A percentile compares a stretch with the other conserved stretches of the same genome.
Conservation (phyloP, 2,113 vertebrate genomes). For the Pelvicachromis taeniatus region DNA sequence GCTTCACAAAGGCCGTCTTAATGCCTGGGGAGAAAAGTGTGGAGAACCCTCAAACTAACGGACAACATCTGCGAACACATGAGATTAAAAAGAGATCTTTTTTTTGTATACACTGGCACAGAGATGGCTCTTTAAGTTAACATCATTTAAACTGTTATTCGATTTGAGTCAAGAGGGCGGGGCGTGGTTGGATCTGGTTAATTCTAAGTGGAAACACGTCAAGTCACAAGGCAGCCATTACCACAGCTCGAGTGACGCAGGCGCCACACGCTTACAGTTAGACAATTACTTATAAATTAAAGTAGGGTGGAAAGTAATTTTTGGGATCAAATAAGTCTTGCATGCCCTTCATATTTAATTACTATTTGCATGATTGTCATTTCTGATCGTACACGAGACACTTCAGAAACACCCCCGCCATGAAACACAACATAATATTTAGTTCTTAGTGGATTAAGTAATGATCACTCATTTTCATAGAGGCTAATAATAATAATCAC, state of each 20-base stretch:
- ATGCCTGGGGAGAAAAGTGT: constrained; percentile 72
- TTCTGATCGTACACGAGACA: neutral
- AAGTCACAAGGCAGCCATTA: constrained; percentile 55
- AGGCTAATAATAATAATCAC: no score
- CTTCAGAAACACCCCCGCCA: no score
- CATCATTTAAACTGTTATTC: no score
- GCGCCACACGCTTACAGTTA: neutral
- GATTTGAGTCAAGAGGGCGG: neutral
- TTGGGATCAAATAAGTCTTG: neutral
- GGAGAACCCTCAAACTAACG: neutral
- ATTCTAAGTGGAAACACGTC: neutral
- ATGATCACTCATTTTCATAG: no score
- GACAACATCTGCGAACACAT: neutral
- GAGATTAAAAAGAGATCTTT: neutral
- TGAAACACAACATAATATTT: neutral
- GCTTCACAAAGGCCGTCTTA: constrained; percentile 89
- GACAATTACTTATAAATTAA: constrained; percentile 12
- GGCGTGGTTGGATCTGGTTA: neutral
- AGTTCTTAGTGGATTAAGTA: neutral
- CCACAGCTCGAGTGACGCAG: neutral
- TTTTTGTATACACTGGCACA: neutral
- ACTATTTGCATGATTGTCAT: neutral
- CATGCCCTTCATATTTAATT: neutral
- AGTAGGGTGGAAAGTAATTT: neutral
- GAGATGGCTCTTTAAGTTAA: neutral